These are phyloP conservation scores for Drosophila parthenogenetica DNA, from an alignment of 2,888 invertebrate genomes.

Conservation along the genomic window DNA sequence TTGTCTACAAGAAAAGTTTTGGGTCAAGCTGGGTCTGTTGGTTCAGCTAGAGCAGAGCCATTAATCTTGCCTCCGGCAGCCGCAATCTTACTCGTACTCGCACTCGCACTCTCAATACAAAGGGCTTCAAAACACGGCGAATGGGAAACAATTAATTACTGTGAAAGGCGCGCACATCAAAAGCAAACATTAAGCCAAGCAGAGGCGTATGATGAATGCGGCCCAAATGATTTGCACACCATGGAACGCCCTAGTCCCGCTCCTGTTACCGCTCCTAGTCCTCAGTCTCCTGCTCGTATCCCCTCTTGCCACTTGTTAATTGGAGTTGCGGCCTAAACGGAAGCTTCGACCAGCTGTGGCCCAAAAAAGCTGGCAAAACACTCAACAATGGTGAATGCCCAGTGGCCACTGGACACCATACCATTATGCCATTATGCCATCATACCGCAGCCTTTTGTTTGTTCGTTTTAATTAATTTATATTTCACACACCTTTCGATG, in stretches of 20 bases:
- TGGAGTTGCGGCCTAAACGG: conserved; percentile 52
- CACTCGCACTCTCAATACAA: conserved; percentile 36
- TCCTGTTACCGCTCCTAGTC: neutral
- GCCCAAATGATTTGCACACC: conserved; percentile 74
- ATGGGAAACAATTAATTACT: conserved; percentile 76
- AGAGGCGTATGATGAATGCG: conserved; percentile 77
- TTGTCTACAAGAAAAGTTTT: neutral
- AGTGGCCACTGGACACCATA: conserved; percentile 34
- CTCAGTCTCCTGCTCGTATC: neutral
- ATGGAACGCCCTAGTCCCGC: conserved; percentile 19
- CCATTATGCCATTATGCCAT: neutral
- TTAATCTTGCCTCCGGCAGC: conserved; percentile 67
- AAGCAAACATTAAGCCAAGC: conserved; percentile 69
- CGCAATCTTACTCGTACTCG: conserved; percentile 39
- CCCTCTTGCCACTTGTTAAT: conserved; percentile 58
- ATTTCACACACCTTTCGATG: conserved; percentile 70
- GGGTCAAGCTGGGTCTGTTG: neutral
- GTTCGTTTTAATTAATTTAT: conserved; percentile 78
- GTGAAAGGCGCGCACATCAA: conserved; percentile 73
- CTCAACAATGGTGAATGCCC: conserved; percentile 47
- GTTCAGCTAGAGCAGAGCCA: conserved; percentile 47
- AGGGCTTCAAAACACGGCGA: conserved; percentile 25
- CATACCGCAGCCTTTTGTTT: conserved; percentile 42
- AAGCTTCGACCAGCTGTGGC: conserved; percentile 57
- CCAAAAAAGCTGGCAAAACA: conserved; percentile 25